Base-by-base conservation (phyloP, 2,888 invertebrate genomes). In the Polymixis flavicincta region DNA sequence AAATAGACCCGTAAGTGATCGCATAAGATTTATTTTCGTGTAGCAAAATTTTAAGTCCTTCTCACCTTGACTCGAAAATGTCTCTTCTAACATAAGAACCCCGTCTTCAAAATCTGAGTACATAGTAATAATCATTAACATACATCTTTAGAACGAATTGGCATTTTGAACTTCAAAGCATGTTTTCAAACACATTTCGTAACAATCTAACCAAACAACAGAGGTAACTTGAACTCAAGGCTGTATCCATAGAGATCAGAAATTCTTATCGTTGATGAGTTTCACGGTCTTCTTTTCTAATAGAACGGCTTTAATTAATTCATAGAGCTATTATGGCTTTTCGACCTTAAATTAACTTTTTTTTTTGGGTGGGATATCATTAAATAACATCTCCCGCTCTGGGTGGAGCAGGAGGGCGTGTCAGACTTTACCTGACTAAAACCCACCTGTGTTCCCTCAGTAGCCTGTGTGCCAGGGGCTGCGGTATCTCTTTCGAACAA, bases 71-170 rank as follows among this genome's bases (percentile, higher is more conserved):
- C 94, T 93, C 2, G 92, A 92, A 67, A 91, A 88, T 19, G 88
- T 84, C 65, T 91, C 88, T 63, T 92, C 91, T 59, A 90, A 69
- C 32, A 92, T 52, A 68, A 90, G 91, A 14, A 90, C 84, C 0
- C 95, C 95, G 75, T 96, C 95, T 76, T 94, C 94, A 77, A 94
- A 96, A 74, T 92, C 96, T 96, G 85, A n/a, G 89, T 89, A 52
- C 64, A 82, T 74, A 74, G 76, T 52, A 73, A 76, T 55, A 55
- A 69, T 25, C 19, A 69, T 76, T 80, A 68, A 60, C 17, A 32
- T 52, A 63, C 55, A 25, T 72, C 50, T 19, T 64, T 67, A 63
- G 4, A 70, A 50, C 37, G 63, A 74, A 70, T 63, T 70, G 57
- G 19, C 19, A 59, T 70, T 57, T 57, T 13, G 7, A 48, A 67